Base-by-base conservation (phyloP, 2,888 invertebrate species). In the Athrips mouffetella region DNA sequence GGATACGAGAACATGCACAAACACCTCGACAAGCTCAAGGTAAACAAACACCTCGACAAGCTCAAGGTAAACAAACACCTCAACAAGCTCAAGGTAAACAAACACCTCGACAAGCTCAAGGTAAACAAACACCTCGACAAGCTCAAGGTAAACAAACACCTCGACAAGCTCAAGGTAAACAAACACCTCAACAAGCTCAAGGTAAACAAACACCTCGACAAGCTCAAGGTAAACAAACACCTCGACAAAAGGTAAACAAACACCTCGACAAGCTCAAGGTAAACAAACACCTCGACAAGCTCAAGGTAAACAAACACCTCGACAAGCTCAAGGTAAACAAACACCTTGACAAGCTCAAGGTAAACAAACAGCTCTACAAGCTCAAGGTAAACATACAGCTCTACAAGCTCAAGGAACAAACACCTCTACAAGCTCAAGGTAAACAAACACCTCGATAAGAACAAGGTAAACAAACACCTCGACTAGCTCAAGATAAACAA, bases 1-100 rank as follows among this genome's bases (percentile, higher is more conserved):
- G 96, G 98, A 1, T 97, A 93, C 65, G 95, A 95, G 45, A 64
- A 89, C 7, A 94, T 96, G 94, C 85, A 90, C 48, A 92, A 93
- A 57, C 93, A 93, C 52, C 89, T 93, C 0, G 93, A 94, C 54
- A 96, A 95, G 72, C 75, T 96, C 3, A 96, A 96, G 91, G 94
- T 94, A 67, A 48, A 33, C 15, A 4, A 13, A 15, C 15, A 15
- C 1, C 5, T 6, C 3, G n/a, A n/a, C n/a, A n/a, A n/a, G n/a
- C n/a, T n/a, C n/a, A n/a, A 15, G 6, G 11, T 33, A 15, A 13
- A 33, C 33, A 13, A 6, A 6, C 1, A 6, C 4, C 2, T 2
- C 30, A n/a, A 30, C 30, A n/a, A n/a, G 11, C 30, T 8, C 30
- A 30, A 30, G 30, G 4, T 4, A 95, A 45, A 90, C 48, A 92